Conservation (phyloP, 2,113 vertebrate genomes). For the Cyprinodon brontotheroides region DNA sequence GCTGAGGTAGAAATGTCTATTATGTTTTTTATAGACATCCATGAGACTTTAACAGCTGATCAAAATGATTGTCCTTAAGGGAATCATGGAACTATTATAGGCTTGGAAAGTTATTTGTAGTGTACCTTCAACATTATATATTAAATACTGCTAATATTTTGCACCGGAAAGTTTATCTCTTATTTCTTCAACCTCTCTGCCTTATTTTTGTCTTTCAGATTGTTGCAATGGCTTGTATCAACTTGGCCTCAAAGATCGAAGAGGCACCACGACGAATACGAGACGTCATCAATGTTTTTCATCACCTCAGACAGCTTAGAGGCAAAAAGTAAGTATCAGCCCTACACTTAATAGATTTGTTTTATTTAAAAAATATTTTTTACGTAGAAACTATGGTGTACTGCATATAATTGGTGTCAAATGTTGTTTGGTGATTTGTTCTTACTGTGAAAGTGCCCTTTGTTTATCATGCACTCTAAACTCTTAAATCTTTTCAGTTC, state of each 20-base stretch:
- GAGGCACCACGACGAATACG: constrained; percentile 96
- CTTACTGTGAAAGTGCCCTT: constrained; percentile 73
- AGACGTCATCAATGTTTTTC: constrained; percentile 98
- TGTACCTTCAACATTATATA: no score
- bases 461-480: constrained; percentile 80
- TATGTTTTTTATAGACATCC: no score
- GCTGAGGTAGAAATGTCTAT: no score
- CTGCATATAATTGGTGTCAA: constrained; percentile 19
- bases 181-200: constrained; percentile 26
- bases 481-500: constrained; percentile 83
- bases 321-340: constrained; percentile 91
- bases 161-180: neutral
- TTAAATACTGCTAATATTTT: no score
- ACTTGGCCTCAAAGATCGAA: constrained; percentile 98
- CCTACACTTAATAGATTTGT: neutral
- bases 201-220: constrained; percentile 81
- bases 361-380: neutral
- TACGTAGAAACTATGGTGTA: constrained; percentile 1
- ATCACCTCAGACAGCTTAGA: constrained; percentile 92
- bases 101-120: no score
- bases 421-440: constrained; percentile 46
- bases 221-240: constrained; percentile 98
- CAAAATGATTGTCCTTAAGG: no score
- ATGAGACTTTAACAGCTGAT: no score
- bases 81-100: no score